phyloP scores from a whole-genome alignment of 1,140 invertebrate genomes.

The Leptoteleia sp. region DNA sequence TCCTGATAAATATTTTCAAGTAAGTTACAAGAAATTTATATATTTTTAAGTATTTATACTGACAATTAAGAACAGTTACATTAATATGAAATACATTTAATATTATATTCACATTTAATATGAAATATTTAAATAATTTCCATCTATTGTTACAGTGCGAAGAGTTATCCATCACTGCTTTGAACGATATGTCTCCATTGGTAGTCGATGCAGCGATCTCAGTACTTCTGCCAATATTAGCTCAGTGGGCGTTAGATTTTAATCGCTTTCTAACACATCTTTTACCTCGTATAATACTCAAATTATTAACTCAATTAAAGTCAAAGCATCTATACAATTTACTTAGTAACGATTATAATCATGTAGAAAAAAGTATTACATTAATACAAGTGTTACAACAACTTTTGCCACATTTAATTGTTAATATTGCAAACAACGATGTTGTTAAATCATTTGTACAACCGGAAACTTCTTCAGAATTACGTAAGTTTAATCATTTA shows the following conservation, averaged over 20 bases:
- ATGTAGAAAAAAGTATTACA: conserved; percentile 71
- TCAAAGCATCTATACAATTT: conserved; percentile 68
- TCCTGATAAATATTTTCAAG: conserved; percentile 86
- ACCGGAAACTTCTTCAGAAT: conserved; percentile 74
- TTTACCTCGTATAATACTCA: conserved; percentile 73
- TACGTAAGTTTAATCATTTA: conserved; percentile 73
- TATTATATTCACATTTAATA: no score
- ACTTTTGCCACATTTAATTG: conserved; percentile 81
- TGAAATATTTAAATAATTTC: no score
- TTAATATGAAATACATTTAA: no score
- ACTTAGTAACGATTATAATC: conserved; percentile 72
- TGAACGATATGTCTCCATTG: conserved; percentile 81
- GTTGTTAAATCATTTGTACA: conserved; percentile 75
- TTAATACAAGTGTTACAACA: conserved; percentile 78
- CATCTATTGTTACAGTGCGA: conserved; percentile 82
- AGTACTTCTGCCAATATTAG: conserved; percentile 82
- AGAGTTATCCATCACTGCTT: conserved; percentile 82
- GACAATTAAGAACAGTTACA: no score
- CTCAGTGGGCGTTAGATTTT: conserved; percentile 85
- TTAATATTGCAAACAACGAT: conserved; percentile 79
- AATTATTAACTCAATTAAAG: conserved; percentile 74
- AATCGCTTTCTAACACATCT: conserved; percentile 80
- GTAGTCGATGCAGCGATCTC: conserved; percentile 80
- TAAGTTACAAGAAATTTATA: conserved; percentile 63
- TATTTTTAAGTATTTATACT: no score